These are phyloP conservation scores for Genyomyrus donnyi DNA, from an alignment of 2,113 vertebrate genomes.

Conservation along the genomic window DNA sequence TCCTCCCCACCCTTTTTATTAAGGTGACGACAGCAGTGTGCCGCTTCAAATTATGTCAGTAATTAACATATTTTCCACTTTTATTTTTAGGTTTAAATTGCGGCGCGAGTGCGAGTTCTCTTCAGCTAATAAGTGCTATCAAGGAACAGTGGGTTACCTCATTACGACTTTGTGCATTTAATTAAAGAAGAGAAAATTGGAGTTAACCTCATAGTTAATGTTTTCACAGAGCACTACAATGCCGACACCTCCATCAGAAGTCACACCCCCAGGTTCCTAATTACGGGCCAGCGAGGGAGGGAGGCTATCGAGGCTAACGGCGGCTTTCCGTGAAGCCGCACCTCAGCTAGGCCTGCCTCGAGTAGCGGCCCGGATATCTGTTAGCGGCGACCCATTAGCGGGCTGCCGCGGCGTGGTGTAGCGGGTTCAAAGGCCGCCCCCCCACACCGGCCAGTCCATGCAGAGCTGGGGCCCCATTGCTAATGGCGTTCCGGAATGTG, in stretches of 20 bases:
- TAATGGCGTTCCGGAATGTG: not conserved
- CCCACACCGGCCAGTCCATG: not conserved
- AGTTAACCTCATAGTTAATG: conserved; percentile 94
- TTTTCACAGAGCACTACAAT: conserved; percentile 92
- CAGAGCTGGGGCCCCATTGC: not conserved
- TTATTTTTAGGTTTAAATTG: conserved; percentile 93
- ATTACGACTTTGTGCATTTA: conserved; percentile 96
- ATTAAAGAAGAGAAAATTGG: conserved; percentile 96
- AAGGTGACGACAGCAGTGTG: conserved; percentile 66
- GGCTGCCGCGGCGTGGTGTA: not conserved
- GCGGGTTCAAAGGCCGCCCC: not conserved
- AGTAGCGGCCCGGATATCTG: not conserved
- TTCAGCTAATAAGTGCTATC: conserved; percentile 96
- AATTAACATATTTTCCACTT: conserved; percentile 71
- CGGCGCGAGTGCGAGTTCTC: conserved; percentile 82
- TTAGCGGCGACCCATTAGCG: not conserved
- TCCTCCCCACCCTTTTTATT: conserved; percentile 75
- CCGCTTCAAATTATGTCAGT: conserved; percentile 78
- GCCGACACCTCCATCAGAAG: conserved; percentile 93
- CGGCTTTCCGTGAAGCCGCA: conserved; percentile 64
- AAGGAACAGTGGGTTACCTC: conserved; percentile 95
- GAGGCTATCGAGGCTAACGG: conserved; percentile 69
- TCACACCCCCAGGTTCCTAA: conserved; percentile 93
- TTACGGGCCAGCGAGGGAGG: conserved; percentile 74
- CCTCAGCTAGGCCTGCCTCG: conserved; percentile 28